phyloP scores from a whole-genome alignment of 2,113 vertebrate species.

The Halichoeres trimaculatus region DNA sequence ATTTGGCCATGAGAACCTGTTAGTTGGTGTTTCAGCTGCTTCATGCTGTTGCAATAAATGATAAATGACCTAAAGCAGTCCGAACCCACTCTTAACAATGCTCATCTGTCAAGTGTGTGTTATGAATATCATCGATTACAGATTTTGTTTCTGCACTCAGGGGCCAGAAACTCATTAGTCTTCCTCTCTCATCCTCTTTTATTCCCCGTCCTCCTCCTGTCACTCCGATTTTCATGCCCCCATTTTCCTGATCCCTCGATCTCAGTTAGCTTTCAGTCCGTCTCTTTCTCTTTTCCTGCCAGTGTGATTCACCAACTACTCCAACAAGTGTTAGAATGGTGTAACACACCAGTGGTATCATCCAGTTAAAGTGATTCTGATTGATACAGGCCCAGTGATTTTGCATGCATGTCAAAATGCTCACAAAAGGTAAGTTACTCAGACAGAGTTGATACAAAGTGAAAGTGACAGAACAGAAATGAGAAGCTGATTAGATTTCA shows the following conservation, averaged over 20 bases:
- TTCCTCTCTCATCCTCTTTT: slow-evolving; percentile 6
- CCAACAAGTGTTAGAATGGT: not conserved
- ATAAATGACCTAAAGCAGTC: not conserved
- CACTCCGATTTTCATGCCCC: slow-evolving; percentile 9
- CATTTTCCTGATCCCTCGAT: not conserved
- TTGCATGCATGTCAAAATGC: not conserved
- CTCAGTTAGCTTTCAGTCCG: not conserved
- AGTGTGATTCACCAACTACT: not conserved
- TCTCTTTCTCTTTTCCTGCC: not conserved
- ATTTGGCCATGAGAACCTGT: not conserved
- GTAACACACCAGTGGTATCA: not conserved
- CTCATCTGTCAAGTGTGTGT: not conserved
- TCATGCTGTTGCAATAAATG: not conserved
- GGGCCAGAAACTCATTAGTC: not conserved
- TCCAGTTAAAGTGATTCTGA: too few relatives aligned
- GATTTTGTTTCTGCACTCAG: not conserved
- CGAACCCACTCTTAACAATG: not conserved
- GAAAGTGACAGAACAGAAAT: not conserved
- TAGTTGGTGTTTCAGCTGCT: not conserved
- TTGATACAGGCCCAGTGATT: not conserved
- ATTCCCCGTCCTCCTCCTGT: not conserved
- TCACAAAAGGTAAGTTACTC: not conserved
- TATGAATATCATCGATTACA: slow-evolving; percentile 3
- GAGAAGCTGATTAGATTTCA: not conserved
- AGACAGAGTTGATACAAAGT: not conserved